These are phyloP conservation scores for Piliocolobus tephrosceles DNA, from an alignment of 2,113 vertebrate genomes.

Conservation along the genomic window DNA sequence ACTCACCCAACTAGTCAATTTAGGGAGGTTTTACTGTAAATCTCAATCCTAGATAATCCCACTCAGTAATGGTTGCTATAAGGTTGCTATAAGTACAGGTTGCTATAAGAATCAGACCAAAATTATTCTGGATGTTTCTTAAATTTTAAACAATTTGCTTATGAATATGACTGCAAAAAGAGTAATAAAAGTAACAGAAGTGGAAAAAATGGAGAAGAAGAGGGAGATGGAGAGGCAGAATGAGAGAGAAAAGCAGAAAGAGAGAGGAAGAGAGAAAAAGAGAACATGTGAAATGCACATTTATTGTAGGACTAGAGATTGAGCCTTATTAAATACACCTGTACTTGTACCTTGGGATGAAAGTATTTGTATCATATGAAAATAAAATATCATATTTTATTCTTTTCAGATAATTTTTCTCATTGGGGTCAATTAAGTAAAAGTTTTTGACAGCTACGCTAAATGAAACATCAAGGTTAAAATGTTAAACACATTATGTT, in stretches of 20 bases:
- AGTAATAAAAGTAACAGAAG: background rate
- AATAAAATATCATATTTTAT: background rate
- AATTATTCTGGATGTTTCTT: background rate
- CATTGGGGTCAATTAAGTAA: conserved; percentile 3
- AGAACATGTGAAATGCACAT: background rate
- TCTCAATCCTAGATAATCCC: background rate
- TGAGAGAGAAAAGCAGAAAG: no score
- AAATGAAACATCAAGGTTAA: conserved; percentile 57
- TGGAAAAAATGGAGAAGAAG: background rate
- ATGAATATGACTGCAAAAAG: background rate
- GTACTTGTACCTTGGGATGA: background rate
- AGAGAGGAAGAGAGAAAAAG: background rate
- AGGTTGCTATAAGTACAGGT: background rate
- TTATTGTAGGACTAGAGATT: background rate
- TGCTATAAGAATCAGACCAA: background rate
- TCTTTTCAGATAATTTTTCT: conserved; percentile 4
- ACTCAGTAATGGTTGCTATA: background rate
- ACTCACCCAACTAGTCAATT: background rate
- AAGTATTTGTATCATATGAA: background rate
- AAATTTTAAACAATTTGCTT: background rate
- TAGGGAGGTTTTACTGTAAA: background rate
- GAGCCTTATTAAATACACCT: background rate
- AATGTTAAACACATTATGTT: conserved; percentile 47
- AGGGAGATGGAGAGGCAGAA: background rate
- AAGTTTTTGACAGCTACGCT: conserved; percentile 49